Base-by-base conservation (phyloP, 2,888 invertebrate genomes). In the Lycophotia porphyrea region DNA sequence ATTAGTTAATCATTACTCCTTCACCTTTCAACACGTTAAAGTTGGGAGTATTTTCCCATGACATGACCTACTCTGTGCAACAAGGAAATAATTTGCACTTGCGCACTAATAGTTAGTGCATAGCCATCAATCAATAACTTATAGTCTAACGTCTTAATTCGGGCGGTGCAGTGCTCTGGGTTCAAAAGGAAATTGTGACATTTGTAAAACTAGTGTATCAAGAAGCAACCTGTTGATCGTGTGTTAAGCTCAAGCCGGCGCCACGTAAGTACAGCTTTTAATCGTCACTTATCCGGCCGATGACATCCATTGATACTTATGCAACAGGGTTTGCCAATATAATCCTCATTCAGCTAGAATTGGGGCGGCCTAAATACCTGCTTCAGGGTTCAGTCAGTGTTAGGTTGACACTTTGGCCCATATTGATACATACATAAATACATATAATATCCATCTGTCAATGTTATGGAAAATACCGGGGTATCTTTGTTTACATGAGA, bases 1-100 rank as follows among this genome's bases (percentile, higher is more conserved):
- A 60, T 61, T 47, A 66, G 52, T 66, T 42, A 34, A 61, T 66
- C 31, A 61, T 47, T 27, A 60, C 24, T n/a, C 21, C 2, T 47
- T 34, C 8, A 15, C 18, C 34, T 3, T n/a, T 18, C 18, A 52
- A 18, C 24, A 52, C 52, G 65, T 66, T n/a, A 21, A n/a, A 36
- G 31, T 2, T 42, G 8, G 52, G 24, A 68, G 61, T 39, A 55
- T 61, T 39, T 61, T 31, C 24, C 49, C 31, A 21, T 52, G 34
- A 39, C 31, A 21, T 52, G 34, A 39, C 31, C 49, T 69, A 65
- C 34, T 52, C 61, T 66, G 52, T 72, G 76, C 44, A 24, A 70
- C 63, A 9, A 72, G 67, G 76, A 70, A 84, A 44, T 70, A 70
- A 81, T 60, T 76, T 84, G 82, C 81, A 82, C 84, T 81, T 82